Percentiles rank a stretch among this genome's conserved stretches.
Evolutionary conservation across 2,797 vertebrate genomes (phyloP).

Genomic region (Helostoma temminkii): DNA sequence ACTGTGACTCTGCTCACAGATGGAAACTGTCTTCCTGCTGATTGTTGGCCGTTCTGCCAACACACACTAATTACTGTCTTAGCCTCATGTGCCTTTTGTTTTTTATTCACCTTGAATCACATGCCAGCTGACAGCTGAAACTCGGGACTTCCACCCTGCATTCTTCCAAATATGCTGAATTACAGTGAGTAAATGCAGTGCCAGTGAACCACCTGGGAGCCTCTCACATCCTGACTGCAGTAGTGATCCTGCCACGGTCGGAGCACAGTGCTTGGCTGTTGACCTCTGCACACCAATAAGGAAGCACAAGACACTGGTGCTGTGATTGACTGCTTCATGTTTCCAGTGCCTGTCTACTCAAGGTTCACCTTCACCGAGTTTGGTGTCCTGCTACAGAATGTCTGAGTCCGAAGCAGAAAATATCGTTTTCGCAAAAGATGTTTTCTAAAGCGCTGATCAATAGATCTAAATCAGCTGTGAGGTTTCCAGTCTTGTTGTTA

Average conservation of each 20-base stretch:
- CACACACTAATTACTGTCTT: neutral
- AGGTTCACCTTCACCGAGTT: neutral
- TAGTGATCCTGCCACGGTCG: constrained; percentile 18
- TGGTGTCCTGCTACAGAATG: neutral
- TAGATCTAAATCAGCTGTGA: constrained; percentile 18
- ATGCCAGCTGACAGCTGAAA: constrained; percentile 9
- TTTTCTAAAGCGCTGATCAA: constrained; percentile 18
- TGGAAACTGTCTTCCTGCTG: constrained; percentile 42
- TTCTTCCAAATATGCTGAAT: constrained; percentile 24
- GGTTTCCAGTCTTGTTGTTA: constrained; percentile 7
- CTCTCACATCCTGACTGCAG: constrained; percentile 3
- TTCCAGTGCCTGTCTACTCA: neutral
- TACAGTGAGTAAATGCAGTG: neutral
- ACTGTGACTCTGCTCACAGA: constrained; percentile 36
- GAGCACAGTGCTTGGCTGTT: constrained; percentile 16
- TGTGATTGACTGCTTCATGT: constrained; percentile 1
- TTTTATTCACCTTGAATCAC: constrained; percentile 24
- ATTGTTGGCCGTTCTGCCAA: constrained; percentile 5
- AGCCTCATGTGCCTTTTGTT: constrained; percentile 5
- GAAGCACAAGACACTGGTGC: neutral
- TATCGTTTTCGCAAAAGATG: neutral
- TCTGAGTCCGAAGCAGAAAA: constrained; percentile 11
- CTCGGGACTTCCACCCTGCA: neutral
- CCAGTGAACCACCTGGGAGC: constrained; percentile 15
- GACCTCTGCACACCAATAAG: constrained; percentile 46